These are phyloP conservation scores for Sclerurus mexicanus DNA, from an alignment of 2,113 vertebrate species.

Conservation along the genomic window DNA sequence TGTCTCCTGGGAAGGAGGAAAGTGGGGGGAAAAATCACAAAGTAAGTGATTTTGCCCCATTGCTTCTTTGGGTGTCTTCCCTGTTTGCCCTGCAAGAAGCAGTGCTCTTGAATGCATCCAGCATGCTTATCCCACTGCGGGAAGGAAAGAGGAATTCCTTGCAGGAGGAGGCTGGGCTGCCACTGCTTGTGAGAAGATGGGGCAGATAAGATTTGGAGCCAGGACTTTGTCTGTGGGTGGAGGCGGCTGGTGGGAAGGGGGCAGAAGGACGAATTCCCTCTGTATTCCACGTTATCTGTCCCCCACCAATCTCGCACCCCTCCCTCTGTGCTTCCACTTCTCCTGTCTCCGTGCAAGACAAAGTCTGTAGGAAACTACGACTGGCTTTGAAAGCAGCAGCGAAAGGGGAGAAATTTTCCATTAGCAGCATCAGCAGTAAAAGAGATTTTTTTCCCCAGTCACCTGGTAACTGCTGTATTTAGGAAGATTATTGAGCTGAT, in stretches of 20 bases:
- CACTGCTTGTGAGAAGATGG: not conserved
- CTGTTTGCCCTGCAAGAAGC: fast-evolving
- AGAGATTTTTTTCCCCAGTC: conserved; percentile 72
- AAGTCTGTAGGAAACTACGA: conserved; percentile 43
- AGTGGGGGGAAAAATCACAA: fast-evolving
- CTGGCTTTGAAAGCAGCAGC: conserved; percentile 63
- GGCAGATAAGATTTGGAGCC: not conserved
- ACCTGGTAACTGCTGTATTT: conserved; percentile 75
- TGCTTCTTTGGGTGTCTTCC: fast-evolving
- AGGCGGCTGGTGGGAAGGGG: not conserved
- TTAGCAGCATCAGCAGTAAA: conserved; percentile 76
- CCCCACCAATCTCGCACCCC: not conserved
- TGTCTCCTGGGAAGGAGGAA: not conserved
- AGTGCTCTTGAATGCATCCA: not conserved
- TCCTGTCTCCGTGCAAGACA: not conserved
- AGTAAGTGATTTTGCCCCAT: not conserved
- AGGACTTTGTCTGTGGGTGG: not conserved
- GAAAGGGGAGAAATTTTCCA: conserved; percentile 74
- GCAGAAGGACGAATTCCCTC: not conserved
- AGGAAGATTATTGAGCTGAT: conserved; percentile 66
- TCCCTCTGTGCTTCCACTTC: not conserved
- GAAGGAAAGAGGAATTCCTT: not conserved
- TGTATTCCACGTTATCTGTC: not conserved
- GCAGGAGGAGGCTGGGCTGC: not conserved
- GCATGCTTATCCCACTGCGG: fast-evolving